Conservation (phyloP, 35 echinoderm and acorn worm genomes). For the Ophiothrix spiculata region DNA sequence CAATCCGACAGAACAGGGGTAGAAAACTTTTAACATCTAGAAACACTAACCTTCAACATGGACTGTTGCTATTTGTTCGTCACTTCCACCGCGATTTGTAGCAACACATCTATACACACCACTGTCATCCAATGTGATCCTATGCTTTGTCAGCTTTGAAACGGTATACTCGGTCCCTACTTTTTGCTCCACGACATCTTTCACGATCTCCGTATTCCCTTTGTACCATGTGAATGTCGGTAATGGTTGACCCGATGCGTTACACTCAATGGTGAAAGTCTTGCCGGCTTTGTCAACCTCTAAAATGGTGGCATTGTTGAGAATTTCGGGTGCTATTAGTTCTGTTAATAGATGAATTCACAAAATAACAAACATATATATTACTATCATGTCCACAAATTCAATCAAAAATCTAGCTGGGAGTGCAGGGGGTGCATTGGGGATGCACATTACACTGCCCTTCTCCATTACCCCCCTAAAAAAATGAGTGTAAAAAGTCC, state of each 20-base stretch:
- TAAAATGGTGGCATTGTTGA: not conserved
- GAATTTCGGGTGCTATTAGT: conserved; percentile 35
- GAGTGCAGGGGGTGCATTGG: no score
- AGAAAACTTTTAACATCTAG: not conserved
- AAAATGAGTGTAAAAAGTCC: no score
- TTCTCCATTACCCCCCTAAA: no score
- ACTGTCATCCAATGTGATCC: conserved; percentile 52
- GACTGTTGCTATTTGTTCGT: conserved; percentile 30
- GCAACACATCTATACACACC: conserved; percentile 54
- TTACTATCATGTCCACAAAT: no score
- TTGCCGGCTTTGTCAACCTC: conserved; percentile 29
- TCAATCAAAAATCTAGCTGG: no score
- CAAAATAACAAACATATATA: no score
- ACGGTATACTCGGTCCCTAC: not conserved
- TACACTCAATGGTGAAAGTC: conserved; percentile 27
- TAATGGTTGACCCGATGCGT: conserved; percentile 46
- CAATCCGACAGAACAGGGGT: not conserved
- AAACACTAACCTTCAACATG: conserved; percentile 50
- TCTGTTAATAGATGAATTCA: no score
- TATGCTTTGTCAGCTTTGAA: conserved; percentile 20
- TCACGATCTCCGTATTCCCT: conserved; percentile 29
- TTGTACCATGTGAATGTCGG: conserved; percentile 65
- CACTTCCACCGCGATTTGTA: conserved; percentile 35
- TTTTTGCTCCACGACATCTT: not conserved
- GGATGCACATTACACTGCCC: no score